These are phyloP conservation scores for Magallana angulata DNA, from an alignment of 1,140 invertebrate genomes.

Conservation along the genomic window DNA sequence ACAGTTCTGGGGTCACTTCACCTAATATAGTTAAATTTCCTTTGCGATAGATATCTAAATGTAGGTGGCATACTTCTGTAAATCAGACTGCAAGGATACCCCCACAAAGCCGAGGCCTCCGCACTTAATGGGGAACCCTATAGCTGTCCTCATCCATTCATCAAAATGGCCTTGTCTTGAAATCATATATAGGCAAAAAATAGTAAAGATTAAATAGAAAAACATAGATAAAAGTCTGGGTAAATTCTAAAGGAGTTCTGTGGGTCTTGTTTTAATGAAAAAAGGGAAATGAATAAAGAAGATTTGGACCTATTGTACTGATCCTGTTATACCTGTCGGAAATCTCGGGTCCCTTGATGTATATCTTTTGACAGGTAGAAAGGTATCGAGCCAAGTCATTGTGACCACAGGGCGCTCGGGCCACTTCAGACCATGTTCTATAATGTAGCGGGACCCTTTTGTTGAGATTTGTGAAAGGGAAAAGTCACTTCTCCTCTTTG, in stretches of 20 bases:
- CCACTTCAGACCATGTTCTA: slow-evolving; percentile 4
- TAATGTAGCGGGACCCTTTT: slow-evolving; percentile 15
- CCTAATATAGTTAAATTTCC: not conserved
- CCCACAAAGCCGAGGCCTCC: not conserved
- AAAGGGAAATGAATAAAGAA: not conserved
- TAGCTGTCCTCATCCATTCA: slow-evolving; percentile 10
- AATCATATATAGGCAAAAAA: not conserved
- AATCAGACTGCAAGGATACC: not conserved
- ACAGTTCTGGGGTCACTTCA: not conserved
- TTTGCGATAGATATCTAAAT: no score
- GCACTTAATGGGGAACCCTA: not conserved
- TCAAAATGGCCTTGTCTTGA: not conserved
- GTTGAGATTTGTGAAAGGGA: slow-evolving; percentile 18
- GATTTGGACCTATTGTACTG: slow-evolving; percentile 17
- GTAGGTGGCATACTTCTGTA: slow-evolving; percentile 14
- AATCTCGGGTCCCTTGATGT: slow-evolving; percentile 18
- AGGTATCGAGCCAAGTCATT: slow-evolving; percentile 21
- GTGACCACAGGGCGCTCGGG: slow-evolving; percentile 1
- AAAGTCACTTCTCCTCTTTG: slow-evolving; percentile 11
- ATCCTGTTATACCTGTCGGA: not conserved
- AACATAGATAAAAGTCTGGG: slow-evolving; percentile 27
- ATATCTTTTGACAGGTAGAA: slow-evolving; percentile 31
- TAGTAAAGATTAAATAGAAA: slow-evolving; percentile 23
- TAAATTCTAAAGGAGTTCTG: not conserved
- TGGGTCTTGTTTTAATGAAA: slow-evolving; percentile 26